Base-by-base conservation (phyloP, 2,113 vertebrate species). In the Gymnobelideus leadbeateri region DNA sequence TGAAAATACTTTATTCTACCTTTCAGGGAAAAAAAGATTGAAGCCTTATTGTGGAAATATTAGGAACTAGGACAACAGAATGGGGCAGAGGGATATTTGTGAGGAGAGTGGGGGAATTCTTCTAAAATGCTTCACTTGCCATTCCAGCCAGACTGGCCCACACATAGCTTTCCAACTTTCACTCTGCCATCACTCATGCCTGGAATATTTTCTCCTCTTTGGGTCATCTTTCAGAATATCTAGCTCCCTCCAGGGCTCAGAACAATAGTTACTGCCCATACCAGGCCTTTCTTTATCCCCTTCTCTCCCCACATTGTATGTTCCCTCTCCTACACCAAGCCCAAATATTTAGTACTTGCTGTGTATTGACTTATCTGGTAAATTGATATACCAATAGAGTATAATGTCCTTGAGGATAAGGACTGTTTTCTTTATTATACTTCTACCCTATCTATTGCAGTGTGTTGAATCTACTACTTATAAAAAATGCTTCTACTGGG, bases 251-350 rank as follows among this genome's bases (percentile, higher is more conserved):
- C 37, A 77, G 4, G 61, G 14, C 37, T 77, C 37, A 77, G 31
- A 7, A 16, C 37, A 77, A 16, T 77, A 6, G 4, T 77, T 19
- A 77, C 16, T 6, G 5, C 1, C 61, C 37, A n/a, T 19, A n/a
- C 25, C 31, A n/a, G 37, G 7, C 6, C 68, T 84, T 84, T 84
- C 16, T 16, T 43, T 84, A 19, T n/a, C 19, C 5, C 8, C 68
- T 84, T 6, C 16, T 43, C 19, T 8, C 1, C 1, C n/a, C 0
- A 8, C 7, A 8, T 3, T 23, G n/a, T 43, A 0, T 43, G 25
- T 43, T 43, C 7, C 43, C 16, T 43, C 37, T 84, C 1, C 19
- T 43, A n/a, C 6, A 21, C 19, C 37, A 43, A 84, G n/a, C 7
- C n/a, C 23, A 84, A 84, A 23, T 84, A 23, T 84, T 84, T 23